Base-by-base conservation (phyloP, 2,888 invertebrate species). In the Sussaba pulchella region DNA sequence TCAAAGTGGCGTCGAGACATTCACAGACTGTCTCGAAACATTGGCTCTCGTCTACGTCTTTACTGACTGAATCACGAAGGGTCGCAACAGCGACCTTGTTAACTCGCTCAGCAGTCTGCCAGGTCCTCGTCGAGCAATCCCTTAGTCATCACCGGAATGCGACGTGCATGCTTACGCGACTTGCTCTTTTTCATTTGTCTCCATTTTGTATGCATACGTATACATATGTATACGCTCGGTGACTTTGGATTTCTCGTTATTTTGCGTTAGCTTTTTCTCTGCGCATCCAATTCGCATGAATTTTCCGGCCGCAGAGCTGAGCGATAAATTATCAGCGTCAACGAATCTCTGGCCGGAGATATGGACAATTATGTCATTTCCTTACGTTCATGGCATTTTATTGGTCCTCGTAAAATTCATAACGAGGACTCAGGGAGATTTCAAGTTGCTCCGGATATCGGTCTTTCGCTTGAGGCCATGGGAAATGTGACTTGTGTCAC, bases 91-190 rank as follows among this genome's bases (percentile, higher is more conserved):
- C 86, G 85, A 84, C 85, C 86, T 88, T 87, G 87, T 81, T 84
- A 84, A 85, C 82, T 69, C 52, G 39, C 36, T 21, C 36, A 70
- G n/a, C 21, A 39, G 43, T 26, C 67, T 67, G 39, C 14, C 47
- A 24, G 52, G 67, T 67, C 67, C 41, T 52, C 39, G 52, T 59
- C 66, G 67, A 80, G 73, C 31, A 52, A 84, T 84, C 78, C 85
- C 87, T 88, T 88, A 88, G 88, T 88, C 88, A 88, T 88, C 88
- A 80, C 54, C 85, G 87, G 87, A 88, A 88, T 88, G 87, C 82
- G 83, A 82, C 75, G 79, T 69, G 75, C 17, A 67, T 52, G 57
- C 63, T 74, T 41, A 59, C 69, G 43, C 63, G 47, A 61, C 41
- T 69, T 71, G 52, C 24, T 54, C 80, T 76, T 43, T 39, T 57